Conservation (phyloP, 2,113 vertebrate genomes). For the Sander lucioperca region DNA sequence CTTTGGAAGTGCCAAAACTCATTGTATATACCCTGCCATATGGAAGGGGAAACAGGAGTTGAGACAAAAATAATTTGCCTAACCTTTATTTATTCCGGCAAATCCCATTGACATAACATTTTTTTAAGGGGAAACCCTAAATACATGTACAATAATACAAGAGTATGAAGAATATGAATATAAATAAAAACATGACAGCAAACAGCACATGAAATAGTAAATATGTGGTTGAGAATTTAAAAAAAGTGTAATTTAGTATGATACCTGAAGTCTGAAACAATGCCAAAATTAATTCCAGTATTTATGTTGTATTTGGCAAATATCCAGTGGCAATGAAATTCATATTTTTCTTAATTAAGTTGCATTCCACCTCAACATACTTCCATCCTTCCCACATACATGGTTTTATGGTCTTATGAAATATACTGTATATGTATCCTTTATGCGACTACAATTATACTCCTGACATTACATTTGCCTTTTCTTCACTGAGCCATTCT, state of each 20-base stretch:
- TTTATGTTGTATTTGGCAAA: background rate
- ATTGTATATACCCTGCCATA: background rate
- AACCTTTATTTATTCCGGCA: background rate
- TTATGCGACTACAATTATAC: background rate
- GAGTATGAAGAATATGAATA: background rate
- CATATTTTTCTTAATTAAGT: background rate
- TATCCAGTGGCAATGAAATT: background rate
- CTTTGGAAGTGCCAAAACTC: background rate
- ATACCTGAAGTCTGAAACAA: background rate
- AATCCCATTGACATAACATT: background rate
- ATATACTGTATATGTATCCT: background rate
- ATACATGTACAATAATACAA: background rate
- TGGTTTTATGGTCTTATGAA: background rate
- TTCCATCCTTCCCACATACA: background rate
- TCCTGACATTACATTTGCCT: conserved; percentile 8
- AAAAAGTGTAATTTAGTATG: background rate
- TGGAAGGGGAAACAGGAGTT: background rate
- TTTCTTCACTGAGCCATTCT: background rate
- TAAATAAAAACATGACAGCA: background rate
- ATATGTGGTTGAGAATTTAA: background rate
- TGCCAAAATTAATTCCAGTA: background rate
- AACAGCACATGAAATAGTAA: background rate
- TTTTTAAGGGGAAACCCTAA: too few relatives aligned
- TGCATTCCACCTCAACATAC: background rate
- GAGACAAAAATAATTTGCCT: background rate